Percentiles rank a stretch among this genome's conserved stretches.
Conservation (phyloP, 2,113 vertebrate species). For the Mastomys coucha region DNA sequence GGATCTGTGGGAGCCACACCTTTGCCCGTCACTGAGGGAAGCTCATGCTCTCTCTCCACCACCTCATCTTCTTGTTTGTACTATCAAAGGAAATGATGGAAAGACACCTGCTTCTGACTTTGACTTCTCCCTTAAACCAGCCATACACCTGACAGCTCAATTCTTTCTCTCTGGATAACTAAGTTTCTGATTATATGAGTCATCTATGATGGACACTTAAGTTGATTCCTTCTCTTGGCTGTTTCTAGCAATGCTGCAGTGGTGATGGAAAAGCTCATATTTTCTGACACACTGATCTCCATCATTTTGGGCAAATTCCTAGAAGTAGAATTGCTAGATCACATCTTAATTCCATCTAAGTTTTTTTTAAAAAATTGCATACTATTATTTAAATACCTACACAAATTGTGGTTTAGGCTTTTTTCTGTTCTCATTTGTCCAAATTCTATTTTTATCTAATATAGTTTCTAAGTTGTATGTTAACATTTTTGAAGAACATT, state of each 20-base stretch:
- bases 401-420: not conserved
- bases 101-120: not conserved
- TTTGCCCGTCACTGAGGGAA: not conserved
- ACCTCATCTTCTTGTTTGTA: not conserved
- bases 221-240: not conserved
- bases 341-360: not conserved
- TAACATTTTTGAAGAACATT: not conserved
- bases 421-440: not conserved
- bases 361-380: not conserved
- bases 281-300: not conserved
- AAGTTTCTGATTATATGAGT: no score
- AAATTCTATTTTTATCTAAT: not conserved
- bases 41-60: not conserved
- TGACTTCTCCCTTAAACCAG: not conserved
- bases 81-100: not conserved
- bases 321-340: not conserved
- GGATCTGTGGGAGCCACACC: not conserved
- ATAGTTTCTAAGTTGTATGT: not conserved
- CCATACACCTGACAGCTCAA: not conserved
- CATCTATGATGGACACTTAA: no score
- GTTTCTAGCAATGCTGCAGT: not conserved
- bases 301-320: not conserved
- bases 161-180: not conserved
- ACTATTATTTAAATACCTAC: not conserved
- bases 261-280: no score